Base-by-base conservation (phyloP, 2,888 invertebrate species). In the Graphium colonna region DNA sequence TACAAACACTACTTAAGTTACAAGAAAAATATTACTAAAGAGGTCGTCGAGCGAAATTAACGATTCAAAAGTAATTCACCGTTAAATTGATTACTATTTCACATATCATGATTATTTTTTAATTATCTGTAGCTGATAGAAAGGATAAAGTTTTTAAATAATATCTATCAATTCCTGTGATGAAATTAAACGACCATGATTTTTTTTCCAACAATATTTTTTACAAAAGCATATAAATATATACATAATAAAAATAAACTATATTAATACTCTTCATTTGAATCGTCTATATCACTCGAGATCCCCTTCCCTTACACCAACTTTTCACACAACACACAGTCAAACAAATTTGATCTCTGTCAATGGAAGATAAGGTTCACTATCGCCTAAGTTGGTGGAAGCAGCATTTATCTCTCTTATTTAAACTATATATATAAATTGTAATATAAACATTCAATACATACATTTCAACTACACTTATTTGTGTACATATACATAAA, bases 311-410 rank as follows among this genome's bases (percentile, higher is more conserved):
- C 26, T 42, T 21, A 21, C 42, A 31, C 31, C 31, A 31, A 31
- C 31, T 31, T 31, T 31, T 31, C 26, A 31, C 31, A 31, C 31
- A 13, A 33, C 9, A 28, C 1, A 40, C n/a, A 28, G 5, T n/a
- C n/a, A n/a, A 16, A 1, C n/a, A 7, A 48, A 36, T 12, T 42
- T 42, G n/a, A 21, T 33, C 18, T 15, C 17, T 45, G 38, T 13
- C 12, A 28, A 10, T 51, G 51, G 44, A 51, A 43, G 43, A 38
- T 42, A 51, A 49, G 15, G 15, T 41, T 49, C 1, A n/a, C 1
- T 49, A 21, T 33, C 4, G 33, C 15, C 28, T 39, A 38, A 43
- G 10, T 12, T 31, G 41, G 16, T 13, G 17, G 28, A 44, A 18
- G 33, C 33, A 21, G 8, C 2, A 16, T 13, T 28, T 10, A n/a